Evolutionary conservation across 2,113 vertebrate genomes (phyloP).

Genomic region (mouse (Mus musculus)): DNA sequence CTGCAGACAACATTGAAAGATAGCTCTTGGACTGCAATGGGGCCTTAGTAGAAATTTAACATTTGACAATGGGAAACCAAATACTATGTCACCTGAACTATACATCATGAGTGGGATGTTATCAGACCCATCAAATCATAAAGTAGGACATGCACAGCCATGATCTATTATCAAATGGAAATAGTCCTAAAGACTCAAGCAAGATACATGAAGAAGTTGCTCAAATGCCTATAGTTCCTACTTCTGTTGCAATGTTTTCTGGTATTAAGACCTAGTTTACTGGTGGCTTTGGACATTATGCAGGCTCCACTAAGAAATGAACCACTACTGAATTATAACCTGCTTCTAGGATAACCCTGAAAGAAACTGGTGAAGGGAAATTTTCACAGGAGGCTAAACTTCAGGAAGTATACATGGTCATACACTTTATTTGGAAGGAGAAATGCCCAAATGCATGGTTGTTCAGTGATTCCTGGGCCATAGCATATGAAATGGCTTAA

Average conservation of each 20-base stretch:
- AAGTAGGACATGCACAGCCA: neutral
- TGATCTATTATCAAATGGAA: neutral
- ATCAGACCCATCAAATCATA: neutral
- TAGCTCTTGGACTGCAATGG: neutral
- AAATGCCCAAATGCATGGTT: neutral
- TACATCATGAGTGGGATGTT: neutral
- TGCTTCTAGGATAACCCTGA: neutral
- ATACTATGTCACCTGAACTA: neutral
- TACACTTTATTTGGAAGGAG: neutral
- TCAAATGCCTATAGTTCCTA: neutral
- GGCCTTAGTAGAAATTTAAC: neutral
- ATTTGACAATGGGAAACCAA: neutral
- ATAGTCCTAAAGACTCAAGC: too few relatives aligned
- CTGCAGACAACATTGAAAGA: neutral
- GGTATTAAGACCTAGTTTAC: neutral
- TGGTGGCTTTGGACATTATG: neutral
- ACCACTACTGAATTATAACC: neutral
- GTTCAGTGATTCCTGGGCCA: neutral
- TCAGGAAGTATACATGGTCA: neutral
- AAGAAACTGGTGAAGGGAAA: neutral
- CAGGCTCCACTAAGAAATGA: neutral
- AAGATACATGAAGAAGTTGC: neutral
- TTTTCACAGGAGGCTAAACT: neutral
- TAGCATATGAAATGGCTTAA: neutral
- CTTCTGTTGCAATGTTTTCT: neutral